Evolutionary conservation across 2,888 invertebrate genomes (phyloP), one percentile per base, ranked within the genome.

Genomic region (Gastrophysa polygoni): DNA sequence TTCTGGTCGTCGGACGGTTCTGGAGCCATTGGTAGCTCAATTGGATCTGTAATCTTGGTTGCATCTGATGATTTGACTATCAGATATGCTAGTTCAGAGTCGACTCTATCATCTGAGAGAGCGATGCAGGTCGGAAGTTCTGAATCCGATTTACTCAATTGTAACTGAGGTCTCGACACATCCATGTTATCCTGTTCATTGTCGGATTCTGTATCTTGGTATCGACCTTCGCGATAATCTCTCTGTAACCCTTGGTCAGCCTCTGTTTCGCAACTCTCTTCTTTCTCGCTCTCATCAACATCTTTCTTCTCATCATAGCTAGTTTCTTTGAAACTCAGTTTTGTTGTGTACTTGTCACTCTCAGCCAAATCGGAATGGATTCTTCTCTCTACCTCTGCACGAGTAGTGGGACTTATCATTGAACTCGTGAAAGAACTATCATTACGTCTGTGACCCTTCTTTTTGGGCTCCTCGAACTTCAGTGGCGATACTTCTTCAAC

Each of bases 391-490:
- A 72, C 64, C 58, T 77, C 74, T 17, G 68, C 47, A 57, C 71
- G 66, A 1, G 65, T 55, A 16, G 71, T 58, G 7, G 71, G 66
- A 32, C 71, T 68, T 28, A 73, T 64, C 68, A 75, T 75, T 17
- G 77, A 73, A 58, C 72, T 68, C 28, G 73, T 73, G 67, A 81
- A 81, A 65, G 84, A 83, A 68, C 87, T 87, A 64, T 87, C 87
- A 59, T 80, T 82, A 16, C 87, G 81, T 62, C 86, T 82, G 64
- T 87, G 87, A 2, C 86, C 85, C 68, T 84, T 82, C 64, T 78
- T 79, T 20, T 82, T 80, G 0, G 76, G 73, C 67, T 81, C 80
- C 51, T 71, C 73, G 32, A 51, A 38, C 56, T 68, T 69, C 34
- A 51, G 20, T 11, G 56, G 21, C 8, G 54, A 38, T 16, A 71